phyloP scores from a whole-genome alignment of 2,797 vertebrate genomes.

The Microctenopoma stevenorrisi region DNA sequence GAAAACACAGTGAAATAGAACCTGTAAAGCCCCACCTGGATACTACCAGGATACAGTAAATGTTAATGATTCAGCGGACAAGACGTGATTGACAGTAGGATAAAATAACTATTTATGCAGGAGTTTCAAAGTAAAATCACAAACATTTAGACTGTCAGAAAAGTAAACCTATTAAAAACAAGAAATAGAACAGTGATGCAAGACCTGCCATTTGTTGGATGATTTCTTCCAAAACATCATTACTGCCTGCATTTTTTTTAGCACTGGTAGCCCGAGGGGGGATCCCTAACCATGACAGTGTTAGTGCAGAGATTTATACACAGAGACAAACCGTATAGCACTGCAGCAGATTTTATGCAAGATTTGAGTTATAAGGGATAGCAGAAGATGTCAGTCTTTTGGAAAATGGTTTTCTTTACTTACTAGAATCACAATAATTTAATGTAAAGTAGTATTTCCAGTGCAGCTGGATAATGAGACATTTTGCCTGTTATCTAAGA shows the following conservation, averaged over 20 bases:
- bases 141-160: slow-evolving; percentile 38
- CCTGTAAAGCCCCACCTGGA: slow-evolving; percentile 42
- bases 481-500: background rate
- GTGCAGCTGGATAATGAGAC: background rate
- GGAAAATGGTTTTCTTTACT: slow-evolving; percentile 29
- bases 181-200: slow-evolving; percentile 52
- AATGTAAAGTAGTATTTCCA: slow-evolving; percentile 8
- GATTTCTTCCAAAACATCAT: slow-evolving; percentile 44
- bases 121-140: slow-evolving; percentile 48
- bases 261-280: slow-evolving; percentile 43
- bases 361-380: slow-evolving; percentile 44
- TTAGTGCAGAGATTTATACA: slow-evolving; percentile 50
- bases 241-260: slow-evolving; percentile 41
- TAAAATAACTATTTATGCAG: slow-evolving; percentile 46
- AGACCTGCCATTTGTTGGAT: slow-evolving; percentile 56
- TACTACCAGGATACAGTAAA: slow-evolving; percentile 19
- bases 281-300: slow-evolving; percentile 55
- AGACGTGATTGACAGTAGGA: slow-evolving; percentile 41
- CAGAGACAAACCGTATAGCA: slow-evolving; percentile 23
- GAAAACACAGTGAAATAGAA: slow-evolving; percentile 29
- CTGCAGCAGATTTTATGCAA: slow-evolving; percentile 56
- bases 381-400: slow-evolving; percentile 32
- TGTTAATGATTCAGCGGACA: slow-evolving; percentile 54
- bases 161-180: slow-evolving; percentile 57
- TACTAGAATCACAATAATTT: slow-evolving; percentile 29